Evolutionary conservation across 2,113 vertebrate species (phyloP), one percentile per base, ranked within the genome.

Genomic region (Neogale vison): DNA sequence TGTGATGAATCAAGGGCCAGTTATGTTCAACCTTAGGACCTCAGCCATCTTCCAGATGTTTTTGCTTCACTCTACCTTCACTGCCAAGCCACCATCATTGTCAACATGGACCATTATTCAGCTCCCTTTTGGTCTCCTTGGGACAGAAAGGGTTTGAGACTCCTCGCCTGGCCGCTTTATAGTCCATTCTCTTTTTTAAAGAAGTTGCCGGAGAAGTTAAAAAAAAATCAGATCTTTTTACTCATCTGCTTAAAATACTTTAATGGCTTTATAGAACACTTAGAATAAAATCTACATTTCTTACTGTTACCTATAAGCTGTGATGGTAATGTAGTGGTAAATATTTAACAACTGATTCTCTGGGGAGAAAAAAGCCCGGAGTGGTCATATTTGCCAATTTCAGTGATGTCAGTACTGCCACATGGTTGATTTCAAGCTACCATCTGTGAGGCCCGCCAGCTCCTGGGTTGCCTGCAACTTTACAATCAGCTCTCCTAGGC

Each of bases 331-430:
- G n/a, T n/a, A 63, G 57, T 82, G 34, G 45, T 87, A 76, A 94
- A 82, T 85, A 65, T 92, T 92, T 91, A 91, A 74, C 92, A 63
- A 36, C 65, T 74, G 57, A 55, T 86, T 90, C 34, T 90, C 31
- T 31, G 81, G 63, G 61, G 18, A 34, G 21, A 21, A 34, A 39
- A 24, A 82, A 76, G 45, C 47, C 81, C 52, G 61, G 50, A 79
- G 61, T 71, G 79, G 61, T 42, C 71, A 42, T 72, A 52, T 72
- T 71, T 92, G 45, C 45, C 52, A 18, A 52, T 71, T 92, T 88
- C 77, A 61, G 1, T 52, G 69, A 50, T 59, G 2, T 74, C 59
- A 92, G 83, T 76, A n/a, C 8, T 67, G 18, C 52, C 50, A 69
- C 12, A 3, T 42, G 71, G 50, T 23, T 39, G 69, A 79, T 55